Percentiles rank a stretch among this genome's conserved stretches.
Evolutionary conservation across 2,113 vertebrate species (phyloP).

Genomic region (Oreochromis aureus): DNA sequence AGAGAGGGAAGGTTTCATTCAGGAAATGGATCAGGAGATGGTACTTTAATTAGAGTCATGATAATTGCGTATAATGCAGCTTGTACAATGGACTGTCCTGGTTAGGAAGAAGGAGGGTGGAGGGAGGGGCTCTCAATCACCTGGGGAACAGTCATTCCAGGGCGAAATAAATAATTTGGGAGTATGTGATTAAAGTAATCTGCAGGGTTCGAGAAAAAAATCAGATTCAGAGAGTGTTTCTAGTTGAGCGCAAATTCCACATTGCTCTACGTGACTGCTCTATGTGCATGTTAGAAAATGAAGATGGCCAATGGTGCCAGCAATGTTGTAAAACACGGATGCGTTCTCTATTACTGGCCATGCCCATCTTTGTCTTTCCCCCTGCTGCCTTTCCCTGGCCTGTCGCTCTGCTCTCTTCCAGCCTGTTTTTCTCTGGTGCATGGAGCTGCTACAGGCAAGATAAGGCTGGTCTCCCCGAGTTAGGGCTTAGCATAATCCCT

Average conservation of each 20-base stretch:
- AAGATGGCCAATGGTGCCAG: conserved; percentile 5
- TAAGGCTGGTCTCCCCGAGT: conserved; percentile 74
- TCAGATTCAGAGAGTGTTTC: not conserved
- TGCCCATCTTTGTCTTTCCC: conserved; percentile 41
- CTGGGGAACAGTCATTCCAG: conserved; percentile 16
- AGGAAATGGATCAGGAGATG: conserved; percentile 63
- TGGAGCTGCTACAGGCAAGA: conserved; percentile 76
- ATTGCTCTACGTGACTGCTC: not conserved
- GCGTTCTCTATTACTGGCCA: conserved; percentile 43
- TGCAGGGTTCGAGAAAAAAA: not conserved
- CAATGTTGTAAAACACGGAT: conserved; percentile 22
- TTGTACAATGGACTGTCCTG: conserved; percentile 32
- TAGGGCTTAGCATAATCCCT: conserved; percentile 77
- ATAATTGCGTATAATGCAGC: conserved; percentile 68
- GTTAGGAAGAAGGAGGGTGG: not conserved
- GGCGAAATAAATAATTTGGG: conserved; percentile 11
- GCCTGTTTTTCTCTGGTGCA: conserved; percentile 72
- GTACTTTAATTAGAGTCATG: conserved; percentile 62
- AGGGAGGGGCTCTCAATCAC: not conserved
- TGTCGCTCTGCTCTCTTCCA: conserved; percentile 59
- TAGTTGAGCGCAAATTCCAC: not conserved
- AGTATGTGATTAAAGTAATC: conserved; percentile 6
- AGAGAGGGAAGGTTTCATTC: conserved; percentile 52
- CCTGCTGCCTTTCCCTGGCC: conserved; percentile 25
- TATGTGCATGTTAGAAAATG: not conserved